phyloP scores from a whole-genome alignment of 2,888 invertebrate genomes.

The Drosophila acutilabella region DNA sequence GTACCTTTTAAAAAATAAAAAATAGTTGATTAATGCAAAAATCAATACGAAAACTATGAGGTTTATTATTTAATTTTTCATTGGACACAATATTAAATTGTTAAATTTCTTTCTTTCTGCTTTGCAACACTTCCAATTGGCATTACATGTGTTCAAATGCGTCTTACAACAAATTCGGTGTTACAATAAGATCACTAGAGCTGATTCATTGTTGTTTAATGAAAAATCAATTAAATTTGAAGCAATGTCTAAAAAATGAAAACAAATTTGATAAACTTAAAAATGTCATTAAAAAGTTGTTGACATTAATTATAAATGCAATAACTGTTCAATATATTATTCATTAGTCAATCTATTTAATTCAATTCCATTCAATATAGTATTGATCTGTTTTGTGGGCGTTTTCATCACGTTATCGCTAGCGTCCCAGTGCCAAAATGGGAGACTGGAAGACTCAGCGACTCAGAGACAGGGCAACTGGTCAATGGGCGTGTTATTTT shows the following conservation, averaged over 20 bases:
- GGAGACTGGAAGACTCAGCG: conserved; percentile 1
- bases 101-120: too few species aligned
- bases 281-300: not conserved
- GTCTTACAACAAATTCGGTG: too few species aligned
- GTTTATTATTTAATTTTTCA: too few species aligned
- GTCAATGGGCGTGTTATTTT: conserved; percentile 43
- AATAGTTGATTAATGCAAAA: too few species aligned
- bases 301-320: conserved; percentile 28
- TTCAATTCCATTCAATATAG: not conserved
- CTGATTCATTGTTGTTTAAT: too few species aligned
- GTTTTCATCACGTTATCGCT: conserved; percentile 51
- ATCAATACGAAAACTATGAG: too few species aligned
- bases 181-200: too few species aligned
- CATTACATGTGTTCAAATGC: too few species aligned
- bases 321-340: conserved; percentile 32
- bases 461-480: conserved; percentile 22
- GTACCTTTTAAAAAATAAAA: too few species aligned
- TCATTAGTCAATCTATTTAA: conserved; percentile 1
- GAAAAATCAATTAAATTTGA: too few species aligned
- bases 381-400: conserved; percentile 41
- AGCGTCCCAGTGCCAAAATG: conserved; percentile 26
- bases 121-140: too few species aligned
- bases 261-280: not conserved
- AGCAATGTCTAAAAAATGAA: not conserved
- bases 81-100: too few species aligned